Evolutionary conservation across 2,797 vertebrate species (phyloP).

Genomic region (Chelon auratus): DNA sequence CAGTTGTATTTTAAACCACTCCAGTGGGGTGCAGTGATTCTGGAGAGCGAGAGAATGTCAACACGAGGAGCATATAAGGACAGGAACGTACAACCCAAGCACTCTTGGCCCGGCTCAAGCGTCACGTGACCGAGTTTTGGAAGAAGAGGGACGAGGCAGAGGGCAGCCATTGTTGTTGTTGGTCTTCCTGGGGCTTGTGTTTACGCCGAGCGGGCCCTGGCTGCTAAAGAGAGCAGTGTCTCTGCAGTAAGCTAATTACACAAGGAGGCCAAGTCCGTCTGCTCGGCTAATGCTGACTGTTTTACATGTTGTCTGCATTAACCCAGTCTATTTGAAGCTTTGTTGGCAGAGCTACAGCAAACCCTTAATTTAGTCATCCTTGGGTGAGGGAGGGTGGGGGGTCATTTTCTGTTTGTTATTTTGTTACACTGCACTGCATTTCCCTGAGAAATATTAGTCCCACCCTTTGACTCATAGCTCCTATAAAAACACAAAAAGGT

Average conservation of each 20-base stretch:
- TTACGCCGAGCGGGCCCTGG: conserved; percentile 32
- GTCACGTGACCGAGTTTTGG: no score
- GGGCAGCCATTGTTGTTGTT: conserved; percentile 29
- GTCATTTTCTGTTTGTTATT: background rate
- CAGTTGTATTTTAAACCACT: background rate
- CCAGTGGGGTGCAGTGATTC: no score
- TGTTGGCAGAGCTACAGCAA: background rate
- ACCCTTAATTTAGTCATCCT: background rate
- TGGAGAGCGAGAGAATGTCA: no score
- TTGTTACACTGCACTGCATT: conserved; percentile 20
- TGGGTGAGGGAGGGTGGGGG: background rate
- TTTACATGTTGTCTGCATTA: conserved; percentile 25
- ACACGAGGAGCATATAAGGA: no score
- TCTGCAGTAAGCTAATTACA: conserved; percentile 71
- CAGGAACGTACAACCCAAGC: conserved; percentile 1
- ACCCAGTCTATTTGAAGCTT: conserved; percentile 3
- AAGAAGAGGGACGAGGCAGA: conserved; percentile 26
- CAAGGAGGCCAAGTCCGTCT: conserved; percentile 60
- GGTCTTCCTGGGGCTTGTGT: conserved; percentile 35
- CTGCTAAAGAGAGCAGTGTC: conserved; percentile 45
- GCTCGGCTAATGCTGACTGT: conserved; percentile 37
- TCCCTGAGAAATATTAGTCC: conserved; percentile 25
- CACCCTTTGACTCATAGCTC: conserved; percentile 44
- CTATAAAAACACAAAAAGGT: conserved; percentile 40
- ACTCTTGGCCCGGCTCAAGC: conserved; percentile 3